Percentiles rank a stretch among this genome's conserved stretches.
Conservation (phyloP, 2,113 vertebrate genomes). For the Microtus montanus region DNA sequence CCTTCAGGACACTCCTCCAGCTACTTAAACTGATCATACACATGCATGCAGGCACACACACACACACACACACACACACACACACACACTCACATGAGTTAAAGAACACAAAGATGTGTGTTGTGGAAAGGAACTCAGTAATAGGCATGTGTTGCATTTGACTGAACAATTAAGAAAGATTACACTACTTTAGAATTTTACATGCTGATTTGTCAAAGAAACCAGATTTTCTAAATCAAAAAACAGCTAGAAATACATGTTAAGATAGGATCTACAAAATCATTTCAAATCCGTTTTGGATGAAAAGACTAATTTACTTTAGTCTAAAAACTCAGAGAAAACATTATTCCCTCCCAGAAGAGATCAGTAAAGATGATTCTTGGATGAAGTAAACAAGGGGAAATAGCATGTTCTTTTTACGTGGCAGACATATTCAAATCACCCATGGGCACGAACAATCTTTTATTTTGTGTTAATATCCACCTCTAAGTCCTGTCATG, state of each 20-base stretch:
- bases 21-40: background rate
- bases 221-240: conserved; percentile 56
- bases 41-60: background rate
- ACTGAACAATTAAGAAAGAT: conserved; percentile 55
- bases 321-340: conserved; percentile 61
- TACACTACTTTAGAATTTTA: conserved; percentile 34
- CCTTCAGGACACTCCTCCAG: conserved; percentile 32
- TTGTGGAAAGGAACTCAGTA: conserved; percentile 4
- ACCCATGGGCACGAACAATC: background rate
- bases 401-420: conserved; percentile 41
- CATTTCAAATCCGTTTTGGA: conserved; percentile 60
- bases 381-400: conserved; percentile 34
- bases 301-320: conserved; percentile 55
- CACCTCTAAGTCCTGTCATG: background rate
- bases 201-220: conserved; percentile 49
- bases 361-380: conserved; percentile 42
- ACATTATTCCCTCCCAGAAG: conserved; percentile 54
- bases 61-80: background rate
- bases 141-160: conserved; percentile 48
- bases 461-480: conserved; percentile 22
- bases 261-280: conserved; percentile 60
- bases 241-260: conserved; percentile 41
- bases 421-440: background rate
- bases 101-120: conserved; percentile 18
- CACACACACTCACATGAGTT: background rate